These are phyloP conservation scores for Clostera curtula DNA, from an alignment of 2,888 invertebrate species.

Conservation along the genomic window DNA sequence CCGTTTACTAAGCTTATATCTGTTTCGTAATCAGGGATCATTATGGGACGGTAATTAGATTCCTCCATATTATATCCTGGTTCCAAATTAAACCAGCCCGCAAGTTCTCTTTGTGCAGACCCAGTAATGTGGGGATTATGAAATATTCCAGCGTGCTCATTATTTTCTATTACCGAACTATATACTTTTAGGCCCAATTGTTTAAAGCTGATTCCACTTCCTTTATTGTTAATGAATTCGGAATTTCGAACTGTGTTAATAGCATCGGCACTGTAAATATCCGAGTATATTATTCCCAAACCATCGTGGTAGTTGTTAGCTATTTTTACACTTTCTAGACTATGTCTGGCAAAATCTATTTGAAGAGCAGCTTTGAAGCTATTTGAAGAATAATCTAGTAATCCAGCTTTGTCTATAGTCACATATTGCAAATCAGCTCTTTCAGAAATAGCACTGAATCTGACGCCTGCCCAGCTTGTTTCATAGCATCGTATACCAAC, in stretches of 20 bases:
- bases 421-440: constrained; percentile 90
- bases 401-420: constrained; percentile 92
- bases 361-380: constrained; percentile 91
- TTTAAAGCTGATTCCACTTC: constrained; percentile 92
- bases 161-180: constrained; percentile 87
- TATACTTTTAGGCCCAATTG: constrained; percentile 88
- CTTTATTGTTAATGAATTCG: constrained; percentile 87
- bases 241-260: constrained; percentile 89
- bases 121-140: constrained; percentile 93
- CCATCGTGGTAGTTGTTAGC: constrained; percentile 94
- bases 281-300: constrained; percentile 94
- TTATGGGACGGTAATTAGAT: constrained; percentile 82
- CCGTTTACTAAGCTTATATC: constrained; percentile 79
- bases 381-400: constrained; percentile 93
- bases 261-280: constrained; percentile 90
- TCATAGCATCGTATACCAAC: constrained; percentile 93
- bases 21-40: constrained; percentile 79
- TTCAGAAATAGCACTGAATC: constrained; percentile 92
- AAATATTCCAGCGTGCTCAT: constrained; percentile 89
- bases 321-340: constrained; percentile 86
- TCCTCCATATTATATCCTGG: constrained; percentile 79
- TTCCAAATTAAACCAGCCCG: constrained; percentile 91
- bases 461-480: constrained; percentile 94
- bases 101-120: constrained; percentile 90
- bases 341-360: constrained; percentile 89